These are phyloP conservation scores for Falco punctatus DNA, from an alignment of 2,113 vertebrate genomes.

Conservation along the genomic window DNA sequence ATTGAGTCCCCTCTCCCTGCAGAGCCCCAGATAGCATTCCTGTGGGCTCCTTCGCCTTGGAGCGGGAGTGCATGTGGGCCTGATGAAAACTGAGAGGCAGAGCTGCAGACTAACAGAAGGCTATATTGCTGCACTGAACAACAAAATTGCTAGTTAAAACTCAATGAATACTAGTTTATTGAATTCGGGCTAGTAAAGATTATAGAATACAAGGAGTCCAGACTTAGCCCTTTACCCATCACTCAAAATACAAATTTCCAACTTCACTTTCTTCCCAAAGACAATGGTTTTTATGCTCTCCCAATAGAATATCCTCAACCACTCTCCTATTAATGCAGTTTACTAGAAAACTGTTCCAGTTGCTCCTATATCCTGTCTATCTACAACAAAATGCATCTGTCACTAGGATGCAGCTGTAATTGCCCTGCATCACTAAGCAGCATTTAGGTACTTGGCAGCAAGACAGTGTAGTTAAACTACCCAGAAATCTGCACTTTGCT, in stretches of 20 bases:
- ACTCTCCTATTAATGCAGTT: neutral
- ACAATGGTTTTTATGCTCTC: neutral
- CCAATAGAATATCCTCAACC: neutral
- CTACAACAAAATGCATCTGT: neutral
- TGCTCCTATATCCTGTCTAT: neutral
- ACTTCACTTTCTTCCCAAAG: neutral
- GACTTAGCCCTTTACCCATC: neutral
- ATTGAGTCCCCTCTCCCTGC: neutral
- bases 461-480: neutral
- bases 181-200: neutral
- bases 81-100: neutral
- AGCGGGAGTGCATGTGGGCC: accelerated
- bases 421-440: neutral
- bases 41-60: neutral
- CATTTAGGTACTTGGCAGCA: neutral
- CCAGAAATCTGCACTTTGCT: neutral
- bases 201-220: neutral
- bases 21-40: neutral
- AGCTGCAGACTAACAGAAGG: neutral
- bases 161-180: neutral
- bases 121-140: neutral
- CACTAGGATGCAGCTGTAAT: neutral
- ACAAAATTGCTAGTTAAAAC: neutral
- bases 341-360: neutral
- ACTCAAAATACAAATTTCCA: neutral